A percentile compares a stretch with the other conserved stretches of the same genome.
These are phyloP conservation scores for Pogonus chalceus DNA, from an alignment of 1,140 invertebrate species.

Conservation along the genomic window DNA sequence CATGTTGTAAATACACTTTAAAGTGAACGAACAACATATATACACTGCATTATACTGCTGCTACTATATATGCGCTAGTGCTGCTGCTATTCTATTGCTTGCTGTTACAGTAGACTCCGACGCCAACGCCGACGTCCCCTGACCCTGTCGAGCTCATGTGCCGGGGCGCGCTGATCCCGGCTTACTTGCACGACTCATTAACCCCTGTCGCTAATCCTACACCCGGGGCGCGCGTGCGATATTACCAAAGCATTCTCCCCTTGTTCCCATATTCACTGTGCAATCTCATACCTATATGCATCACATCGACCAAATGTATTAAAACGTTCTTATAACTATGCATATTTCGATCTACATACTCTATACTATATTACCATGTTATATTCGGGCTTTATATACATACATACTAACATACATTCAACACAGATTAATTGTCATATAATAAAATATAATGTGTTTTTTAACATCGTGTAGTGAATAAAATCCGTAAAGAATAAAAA, in stretches of 20 bases:
- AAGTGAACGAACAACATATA: too few species aligned
- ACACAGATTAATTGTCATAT: not conserved
- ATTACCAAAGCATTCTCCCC: not conserved
- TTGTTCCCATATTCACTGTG: constrained; percentile 1
- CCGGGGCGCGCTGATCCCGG: constrained; percentile 26
- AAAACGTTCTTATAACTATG: too few species aligned
- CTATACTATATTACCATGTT: not conserved
- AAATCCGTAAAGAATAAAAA: too few species aligned
- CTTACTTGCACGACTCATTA: constrained; percentile 38
- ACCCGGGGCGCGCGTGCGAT: constrained; percentile 29
- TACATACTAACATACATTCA: not conserved
- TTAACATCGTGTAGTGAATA: too few species aligned
- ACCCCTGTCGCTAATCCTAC: constrained; percentile 33
- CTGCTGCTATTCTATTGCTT: too few species aligned
- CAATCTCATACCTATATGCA: not conserved
- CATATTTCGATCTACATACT: too few species aligned
- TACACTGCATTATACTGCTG: too few species aligned
- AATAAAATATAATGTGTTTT: too few species aligned
- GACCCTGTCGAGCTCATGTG: not conserved
- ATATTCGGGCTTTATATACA: not conserved
- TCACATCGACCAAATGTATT: too few species aligned
- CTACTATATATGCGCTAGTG: too few species aligned
- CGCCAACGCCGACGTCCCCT: not conserved
- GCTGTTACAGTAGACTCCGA: too few species aligned
- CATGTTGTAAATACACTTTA: not conserved